phyloP scores from a whole-genome alignment of 2,113 vertebrate species.

The Procavia capensis region DNA sequence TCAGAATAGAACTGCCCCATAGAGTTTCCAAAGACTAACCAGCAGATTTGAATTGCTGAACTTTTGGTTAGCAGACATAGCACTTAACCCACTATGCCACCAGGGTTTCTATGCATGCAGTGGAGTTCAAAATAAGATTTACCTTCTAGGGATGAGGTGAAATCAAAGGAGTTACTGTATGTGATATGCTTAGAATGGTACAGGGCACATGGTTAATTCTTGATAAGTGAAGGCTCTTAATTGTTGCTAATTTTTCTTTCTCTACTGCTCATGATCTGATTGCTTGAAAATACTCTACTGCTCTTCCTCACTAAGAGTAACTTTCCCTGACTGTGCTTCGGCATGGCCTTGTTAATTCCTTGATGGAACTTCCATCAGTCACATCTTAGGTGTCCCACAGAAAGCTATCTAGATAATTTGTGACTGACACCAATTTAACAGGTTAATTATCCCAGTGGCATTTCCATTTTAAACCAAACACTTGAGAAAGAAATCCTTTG shows the following conservation, averaged over 20 bases:
- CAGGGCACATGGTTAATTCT: background rate
- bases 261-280: background rate
- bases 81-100: too few relatives aligned
- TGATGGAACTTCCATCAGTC: background rate
- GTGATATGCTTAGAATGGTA: background rate
- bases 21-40: too few relatives aligned
- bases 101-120: background rate
- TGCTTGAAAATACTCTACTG: background rate
- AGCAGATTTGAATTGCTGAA: too few relatives aligned
- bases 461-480: constrained; percentile 33
- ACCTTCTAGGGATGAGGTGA: background rate
- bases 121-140: background rate
- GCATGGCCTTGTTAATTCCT: background rate
- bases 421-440: background rate
- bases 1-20: too few relatives aligned
- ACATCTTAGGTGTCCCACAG: background rate
- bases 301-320: background rate
- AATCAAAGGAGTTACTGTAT: background rate
- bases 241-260: background rate
- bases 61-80: too few relatives aligned
- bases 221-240: background rate
- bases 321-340: background rate
- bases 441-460: background rate
- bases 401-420: background rate
- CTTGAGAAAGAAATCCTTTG: background rate